These are phyloP conservation scores for Chloebia gouldiae DNA, from an alignment of 2,113 vertebrate species.

Conservation along the genomic window DNA sequence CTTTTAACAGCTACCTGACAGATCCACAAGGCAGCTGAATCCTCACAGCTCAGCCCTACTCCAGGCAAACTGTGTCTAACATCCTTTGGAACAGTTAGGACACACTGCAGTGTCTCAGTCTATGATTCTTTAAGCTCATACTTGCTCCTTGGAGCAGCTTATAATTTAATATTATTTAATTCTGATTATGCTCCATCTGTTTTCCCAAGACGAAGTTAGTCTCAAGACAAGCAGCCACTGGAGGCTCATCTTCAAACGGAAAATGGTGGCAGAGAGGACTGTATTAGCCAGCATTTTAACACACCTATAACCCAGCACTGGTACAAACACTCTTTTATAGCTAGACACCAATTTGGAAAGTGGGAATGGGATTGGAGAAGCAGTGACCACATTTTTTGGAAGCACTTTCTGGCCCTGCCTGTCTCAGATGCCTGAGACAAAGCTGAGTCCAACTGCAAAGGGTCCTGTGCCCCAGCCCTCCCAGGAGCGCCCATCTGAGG, in stretches of 20 bases:
- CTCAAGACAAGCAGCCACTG: background rate
- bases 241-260: background rate
- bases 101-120: background rate
- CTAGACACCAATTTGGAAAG: background rate
- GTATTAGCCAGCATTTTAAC: background rate
- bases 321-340: background rate
- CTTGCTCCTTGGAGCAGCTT: background rate
- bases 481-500: background rate
- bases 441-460: background rate
- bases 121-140: background rate
- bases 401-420: background rate
- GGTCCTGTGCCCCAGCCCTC: background rate
- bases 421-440: background rate
- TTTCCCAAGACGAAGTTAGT: background rate
- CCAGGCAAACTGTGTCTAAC: background rate
- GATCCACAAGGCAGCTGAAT: background rate
- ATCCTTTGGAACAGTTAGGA: background rate
- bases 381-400: background rate
- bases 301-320: background rate
- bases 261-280: background rate
- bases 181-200: background rate
- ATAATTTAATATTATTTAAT: background rate
- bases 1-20: background rate
- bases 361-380: background rate
- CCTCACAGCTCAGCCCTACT: background rate